Base-by-base conservation (phyloP, 1,140 invertebrate species). In the Coelopa frigida region DNA sequence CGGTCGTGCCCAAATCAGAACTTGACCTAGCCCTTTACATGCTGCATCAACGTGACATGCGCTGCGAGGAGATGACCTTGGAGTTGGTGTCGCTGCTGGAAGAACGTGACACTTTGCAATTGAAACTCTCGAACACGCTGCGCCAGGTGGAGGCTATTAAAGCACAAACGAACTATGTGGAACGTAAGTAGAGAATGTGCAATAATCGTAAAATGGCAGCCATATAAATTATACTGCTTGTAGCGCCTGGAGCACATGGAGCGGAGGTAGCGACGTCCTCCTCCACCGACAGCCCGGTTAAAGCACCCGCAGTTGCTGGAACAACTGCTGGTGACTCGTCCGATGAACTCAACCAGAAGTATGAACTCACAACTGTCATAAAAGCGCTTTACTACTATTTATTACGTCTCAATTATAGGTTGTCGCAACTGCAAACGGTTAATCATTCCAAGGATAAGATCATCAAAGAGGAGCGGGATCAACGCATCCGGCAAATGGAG, bases 31-130 rank as follows among this genome's bases (percentile, higher is more conserved):
- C 87, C 0, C 59, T 90, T 6, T 87, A 90, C 57, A 87, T 87
- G 78, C 73, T 93, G 18, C 87, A 94, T 68, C 85, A 91, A 53
- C 75, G 88, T 53, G 89, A 94, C 53, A 81, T 92, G 17, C 76
- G 87, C 10, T 90, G 87, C 70, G 89, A 94, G 59, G 89, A 94
- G 70, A 73, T 94, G 33, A 91, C 89, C 0, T 74, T 85, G 50
- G 88, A 93, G 68, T 70, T 93, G 23, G 87, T 85, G 58, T 82
- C 85, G 63, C 66, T 93, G 15, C 68, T 91, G 18, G 87, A 89
- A 65, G 89, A 93, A 64, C 76, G 88, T 44, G 87, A 92, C 61
- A 86, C 83, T 0, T 67, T 92, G 29, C 87, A 91, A 55, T 62
- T 91, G 15, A 78, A 85, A 49, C 61, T 93, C 2, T 90, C 87